Evolutionary conservation across 2,797 vertebrate species (phyloP).

Genomic region (Enteromius argenteus): DNA sequence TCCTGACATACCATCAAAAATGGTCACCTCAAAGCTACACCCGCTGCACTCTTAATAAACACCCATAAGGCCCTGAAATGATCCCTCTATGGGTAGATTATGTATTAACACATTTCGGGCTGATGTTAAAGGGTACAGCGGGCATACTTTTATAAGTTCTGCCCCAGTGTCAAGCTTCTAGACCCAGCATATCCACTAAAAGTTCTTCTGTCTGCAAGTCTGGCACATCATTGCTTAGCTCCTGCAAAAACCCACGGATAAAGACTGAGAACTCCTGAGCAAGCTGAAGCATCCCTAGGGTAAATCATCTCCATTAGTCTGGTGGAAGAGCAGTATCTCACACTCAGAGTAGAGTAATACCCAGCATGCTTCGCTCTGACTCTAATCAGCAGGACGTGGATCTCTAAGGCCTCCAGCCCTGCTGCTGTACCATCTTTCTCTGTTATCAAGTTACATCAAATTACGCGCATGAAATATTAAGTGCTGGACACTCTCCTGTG

Average conservation of each 20-base stretch:
- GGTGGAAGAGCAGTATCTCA: conserved; percentile 29
- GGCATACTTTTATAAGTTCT: neutral
- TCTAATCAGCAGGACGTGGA: conserved; percentile 29
- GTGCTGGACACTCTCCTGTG: conserved; percentile 29
- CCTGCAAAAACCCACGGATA: conserved; percentile 3
- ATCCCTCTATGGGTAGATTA: neutral
- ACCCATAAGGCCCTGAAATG: neutral
- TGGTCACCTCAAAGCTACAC: neutral
- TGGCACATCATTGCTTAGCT: conserved; percentile 4
- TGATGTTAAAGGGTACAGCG: neutral
- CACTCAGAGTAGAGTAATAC: conserved; percentile 16
- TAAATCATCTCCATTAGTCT: conserved; percentile 34
- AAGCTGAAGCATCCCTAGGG: conserved; percentile 22
- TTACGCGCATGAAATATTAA: conserved; percentile 41
- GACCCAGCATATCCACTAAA: neutral
- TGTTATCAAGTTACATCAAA: conserved; percentile 39
- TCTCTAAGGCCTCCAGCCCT: conserved; percentile 26
- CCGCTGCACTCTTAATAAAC: neutral
- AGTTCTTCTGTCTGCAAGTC: conserved; percentile 10
- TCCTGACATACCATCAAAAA: neutral
- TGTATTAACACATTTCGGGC: neutral
- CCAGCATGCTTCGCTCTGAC: conserved; percentile 28
- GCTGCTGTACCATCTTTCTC: conserved; percentile 26
- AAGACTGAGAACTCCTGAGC: conserved; percentile 5
- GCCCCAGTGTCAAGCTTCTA: neutral